Conservation (phyloP, 2,888 invertebrate species). For the Sabatieria punctata region DNA sequence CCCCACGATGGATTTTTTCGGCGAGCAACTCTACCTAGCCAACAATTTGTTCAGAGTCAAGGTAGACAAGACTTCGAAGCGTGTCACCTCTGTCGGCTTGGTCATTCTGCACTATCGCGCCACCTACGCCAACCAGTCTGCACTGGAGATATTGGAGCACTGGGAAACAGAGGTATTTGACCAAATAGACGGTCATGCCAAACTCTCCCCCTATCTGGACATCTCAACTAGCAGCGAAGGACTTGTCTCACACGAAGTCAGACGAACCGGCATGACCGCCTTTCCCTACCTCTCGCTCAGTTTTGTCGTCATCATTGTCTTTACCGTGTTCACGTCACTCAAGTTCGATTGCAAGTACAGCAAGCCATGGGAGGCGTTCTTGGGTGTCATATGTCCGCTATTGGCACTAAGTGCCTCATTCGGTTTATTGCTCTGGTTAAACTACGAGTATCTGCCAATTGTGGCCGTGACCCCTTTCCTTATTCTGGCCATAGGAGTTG, state of each 20-base stretch:
- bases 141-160: conserved; percentile 22
- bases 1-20: conserved; percentile 29
- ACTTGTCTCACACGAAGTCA: conserved; percentile 26
- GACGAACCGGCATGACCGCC: conserved; percentile 24
- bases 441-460: conserved; percentile 21
- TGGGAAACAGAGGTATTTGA: conserved; percentile 17
- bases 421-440: conserved; percentile 26
- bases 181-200: no score
- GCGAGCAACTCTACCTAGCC: conserved; percentile 26
- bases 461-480: conserved; percentile 29
- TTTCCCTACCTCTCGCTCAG: conserved; percentile 25
- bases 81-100: conserved; percentile 15
- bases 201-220: neutral
- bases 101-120: conserved; percentile 29
- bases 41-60: conserved; percentile 27
- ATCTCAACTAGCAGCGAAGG: conserved; percentile 16
- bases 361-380: conserved; percentile 27
- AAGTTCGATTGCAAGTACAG: neutral
- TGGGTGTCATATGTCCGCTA: conserved; percentile 28
- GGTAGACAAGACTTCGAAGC: conserved; percentile 23
- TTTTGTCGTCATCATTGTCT: conserved; percentile 22
- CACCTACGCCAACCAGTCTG: conserved; percentile 22
- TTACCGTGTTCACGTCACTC: conserved; percentile 19
- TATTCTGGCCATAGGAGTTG: conserved; percentile 28
- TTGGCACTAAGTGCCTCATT: conserved; percentile 26